A percentile compares a stretch with the other conserved stretches of the same genome.
Conservation (phyloP, 2,797 vertebrate genomes). For the Catharus ustulatus region DNA sequence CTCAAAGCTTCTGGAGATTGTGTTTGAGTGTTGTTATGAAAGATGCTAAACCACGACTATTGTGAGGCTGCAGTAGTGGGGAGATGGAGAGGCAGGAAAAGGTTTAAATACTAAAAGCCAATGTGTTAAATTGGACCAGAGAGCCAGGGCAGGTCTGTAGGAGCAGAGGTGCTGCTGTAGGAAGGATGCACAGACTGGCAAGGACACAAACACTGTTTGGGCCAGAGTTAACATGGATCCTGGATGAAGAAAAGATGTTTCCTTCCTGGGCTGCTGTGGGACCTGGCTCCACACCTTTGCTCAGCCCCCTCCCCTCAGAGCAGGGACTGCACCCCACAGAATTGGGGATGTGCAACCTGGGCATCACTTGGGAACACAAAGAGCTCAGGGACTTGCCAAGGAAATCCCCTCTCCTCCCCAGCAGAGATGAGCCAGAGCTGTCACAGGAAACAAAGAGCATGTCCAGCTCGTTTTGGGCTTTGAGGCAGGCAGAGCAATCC, state of each 20-base stretch:
- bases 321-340: neutral
- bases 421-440: neutral
- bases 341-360: rapidly evolving
- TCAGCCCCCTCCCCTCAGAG: neutral
- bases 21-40: neutral
- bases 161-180: neutral
- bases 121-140: no score
- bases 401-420: neutral
- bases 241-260: no score
- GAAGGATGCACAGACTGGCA: neutral
- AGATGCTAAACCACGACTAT: neutral
- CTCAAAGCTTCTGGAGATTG: neutral
- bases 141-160: neutral
- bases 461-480: neutral
- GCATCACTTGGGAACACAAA: rapidly evolving
- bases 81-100: neutral
- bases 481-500: slow-evolving; percentile 32
- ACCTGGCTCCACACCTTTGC: neutral
- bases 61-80: neutral
- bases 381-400: neutral
- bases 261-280: neutral
- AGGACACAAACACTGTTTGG: neutral
- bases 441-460: neutral
- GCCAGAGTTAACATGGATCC: neutral
- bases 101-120: neutral